These are phyloP conservation scores for Vannuccia rotundouncinata DNA, from an alignment of 2,888 invertebrate genomes.

Conservation along the genomic window DNA sequence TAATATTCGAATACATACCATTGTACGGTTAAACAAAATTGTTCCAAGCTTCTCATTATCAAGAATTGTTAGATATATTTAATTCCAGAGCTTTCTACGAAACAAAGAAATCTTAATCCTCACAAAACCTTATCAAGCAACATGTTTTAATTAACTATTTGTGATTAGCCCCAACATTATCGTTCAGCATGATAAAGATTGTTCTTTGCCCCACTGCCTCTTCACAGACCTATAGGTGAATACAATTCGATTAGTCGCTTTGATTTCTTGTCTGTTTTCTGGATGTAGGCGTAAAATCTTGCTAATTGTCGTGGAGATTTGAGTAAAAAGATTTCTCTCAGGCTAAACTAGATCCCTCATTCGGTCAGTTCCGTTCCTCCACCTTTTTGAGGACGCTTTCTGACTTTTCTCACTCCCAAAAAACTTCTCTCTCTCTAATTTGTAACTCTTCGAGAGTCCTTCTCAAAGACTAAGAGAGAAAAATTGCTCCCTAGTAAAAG, in stretches of 20 bases:
- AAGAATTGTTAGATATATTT: too few species aligned
- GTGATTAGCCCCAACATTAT: too few species aligned
- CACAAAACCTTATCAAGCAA: too few species aligned
- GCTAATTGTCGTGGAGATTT: not conserved
- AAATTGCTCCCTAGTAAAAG: too few species aligned
- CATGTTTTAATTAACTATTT: too few species aligned
- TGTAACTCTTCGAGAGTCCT: too few species aligned
- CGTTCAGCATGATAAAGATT: too few species aligned
- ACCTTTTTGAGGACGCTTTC: not conserved
- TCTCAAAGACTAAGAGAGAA: too few species aligned
- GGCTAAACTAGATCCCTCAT: not conserved
- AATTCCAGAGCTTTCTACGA: not conserved
- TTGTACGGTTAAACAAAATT: too few species aligned
- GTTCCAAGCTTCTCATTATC: too few species aligned
- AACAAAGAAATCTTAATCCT: not conserved
- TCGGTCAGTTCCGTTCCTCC: not conserved
- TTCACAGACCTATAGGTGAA: not conserved
- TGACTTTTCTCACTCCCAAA: not conserved
- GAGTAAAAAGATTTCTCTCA: not conserved
- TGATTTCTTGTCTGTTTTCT: not conserved
- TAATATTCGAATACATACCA: too few species aligned
- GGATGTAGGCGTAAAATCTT: not conserved
- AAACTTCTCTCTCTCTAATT: not conserved
- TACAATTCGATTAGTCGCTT: not conserved
- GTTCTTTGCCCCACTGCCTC: not conserved